Percentiles rank a stretch among this genome's conserved stretches.
Evolutionary conservation across 2,888 invertebrate species (phyloP).

Genomic region (Hirtodrosophila confusa): DNA sequence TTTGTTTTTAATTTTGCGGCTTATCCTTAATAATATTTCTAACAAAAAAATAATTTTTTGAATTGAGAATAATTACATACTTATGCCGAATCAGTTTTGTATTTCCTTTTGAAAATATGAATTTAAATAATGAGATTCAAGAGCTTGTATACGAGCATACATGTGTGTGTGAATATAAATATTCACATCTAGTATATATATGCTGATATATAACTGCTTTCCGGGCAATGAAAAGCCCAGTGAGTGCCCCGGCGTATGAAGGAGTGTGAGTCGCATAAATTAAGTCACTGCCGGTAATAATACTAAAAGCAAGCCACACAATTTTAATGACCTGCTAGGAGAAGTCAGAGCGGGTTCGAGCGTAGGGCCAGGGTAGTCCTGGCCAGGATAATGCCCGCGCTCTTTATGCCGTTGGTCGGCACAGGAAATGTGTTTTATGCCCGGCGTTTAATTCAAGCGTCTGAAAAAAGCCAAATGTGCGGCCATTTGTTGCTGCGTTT

Average conservation of each 20-base stretch:
- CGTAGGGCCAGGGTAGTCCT: slow-evolving; percentile 3
- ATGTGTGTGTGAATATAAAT: background rate
- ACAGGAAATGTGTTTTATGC: slow-evolving; percentile 24
- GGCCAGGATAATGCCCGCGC: slow-evolving; percentile 23
- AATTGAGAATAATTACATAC: no score
- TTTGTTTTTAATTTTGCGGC: no score
- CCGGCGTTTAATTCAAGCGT: slow-evolving; percentile 33
- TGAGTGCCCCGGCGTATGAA: background rate
- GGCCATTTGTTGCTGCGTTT: slow-evolving; percentile 42
- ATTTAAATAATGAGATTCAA: no score
- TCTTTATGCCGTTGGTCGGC: slow-evolving; percentile 3
- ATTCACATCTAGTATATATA: background rate
- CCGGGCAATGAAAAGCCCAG: slow-evolving; percentile 40
- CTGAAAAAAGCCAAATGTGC: slow-evolving; percentile 22
- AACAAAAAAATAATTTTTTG: no score
- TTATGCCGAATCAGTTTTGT: no score
- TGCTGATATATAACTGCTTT: slow-evolving; percentile 21
- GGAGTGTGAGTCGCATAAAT: slow-evolving; percentile 56
- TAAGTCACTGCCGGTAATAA: slow-evolving; percentile 56
- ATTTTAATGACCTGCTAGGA: slow-evolving; percentile 59
- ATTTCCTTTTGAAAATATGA: no score
- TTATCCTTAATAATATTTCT: no score
- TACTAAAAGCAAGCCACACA: slow-evolving; percentile 41
- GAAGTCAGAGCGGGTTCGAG: background rate
- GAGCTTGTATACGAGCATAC: background rate